phyloP scores from a whole-genome alignment of 92 coral and sea anemone species.

The Zoanthus solanderi region DNA sequence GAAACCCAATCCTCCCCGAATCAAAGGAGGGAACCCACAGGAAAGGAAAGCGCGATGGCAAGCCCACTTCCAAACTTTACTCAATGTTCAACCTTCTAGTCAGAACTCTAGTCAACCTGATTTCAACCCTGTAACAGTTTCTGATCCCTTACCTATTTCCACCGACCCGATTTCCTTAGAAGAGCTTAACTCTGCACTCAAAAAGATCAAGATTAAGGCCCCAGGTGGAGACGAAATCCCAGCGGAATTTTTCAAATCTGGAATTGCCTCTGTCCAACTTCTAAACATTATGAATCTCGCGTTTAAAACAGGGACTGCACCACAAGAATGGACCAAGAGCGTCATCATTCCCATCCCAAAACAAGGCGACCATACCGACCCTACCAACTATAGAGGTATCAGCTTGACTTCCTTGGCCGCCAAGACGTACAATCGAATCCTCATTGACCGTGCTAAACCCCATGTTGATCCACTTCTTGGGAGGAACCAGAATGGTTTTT shows the following conservation, averaged over 20 bases:
- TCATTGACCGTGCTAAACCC: not conserved
- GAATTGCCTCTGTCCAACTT: slow-evolving; percentile 10
- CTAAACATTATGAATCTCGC: slow-evolving; percentile 27
- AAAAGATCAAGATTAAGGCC: slow-evolving; percentile 1
- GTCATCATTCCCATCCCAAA: slow-evolving; percentile 20
- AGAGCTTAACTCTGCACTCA: not conserved
- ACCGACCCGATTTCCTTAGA: not conserved
- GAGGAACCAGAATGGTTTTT: not conserved
- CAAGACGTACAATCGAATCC: slow-evolving; percentile 7
- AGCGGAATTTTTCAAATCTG: slow-evolving; percentile 13
- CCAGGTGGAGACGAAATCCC: slow-evolving; percentile 20
- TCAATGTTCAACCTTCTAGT: slow-evolving; percentile 5
- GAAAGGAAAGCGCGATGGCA: not conserved
- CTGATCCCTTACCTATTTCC: not conserved
- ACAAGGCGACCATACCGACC: slow-evolving; percentile 23
- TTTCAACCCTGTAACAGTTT: not conserved
- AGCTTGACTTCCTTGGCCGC: slow-evolving; percentile 5
- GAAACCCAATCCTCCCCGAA: not conserved
- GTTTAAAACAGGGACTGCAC: slow-evolving; percentile 24
- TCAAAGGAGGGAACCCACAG: not conserved
- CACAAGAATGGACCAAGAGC: slow-evolving; percentile 16
- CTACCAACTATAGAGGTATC: slow-evolving; percentile 19
- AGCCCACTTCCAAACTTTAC: slow-evolving; percentile 21
- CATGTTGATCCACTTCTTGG: not conserved
- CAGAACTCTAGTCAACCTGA: slow-evolving; percentile 13